These are phyloP conservation scores for Protomyctophum bolini DNA, from an alignment of 2,113 vertebrate genomes.

Conservation along the genomic window DNA sequence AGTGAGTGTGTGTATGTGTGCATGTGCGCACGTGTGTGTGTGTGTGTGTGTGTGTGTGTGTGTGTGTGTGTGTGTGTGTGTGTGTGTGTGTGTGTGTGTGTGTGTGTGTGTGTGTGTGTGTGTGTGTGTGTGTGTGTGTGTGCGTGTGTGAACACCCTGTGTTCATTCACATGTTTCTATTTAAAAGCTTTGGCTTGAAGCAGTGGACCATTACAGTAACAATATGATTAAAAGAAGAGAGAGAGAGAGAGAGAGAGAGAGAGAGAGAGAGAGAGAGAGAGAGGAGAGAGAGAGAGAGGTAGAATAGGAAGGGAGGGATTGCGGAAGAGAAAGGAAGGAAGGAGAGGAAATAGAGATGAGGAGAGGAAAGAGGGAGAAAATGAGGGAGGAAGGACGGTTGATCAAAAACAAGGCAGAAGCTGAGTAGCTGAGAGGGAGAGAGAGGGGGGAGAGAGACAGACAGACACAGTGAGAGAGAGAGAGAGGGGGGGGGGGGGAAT, in stretches of 20 bases:
- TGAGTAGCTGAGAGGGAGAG: slow-evolving; percentile 36
- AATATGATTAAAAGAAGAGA: slow-evolving; percentile 66
- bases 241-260: slow-evolving; percentile 14
- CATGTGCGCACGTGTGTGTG: neutral
- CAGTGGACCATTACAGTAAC: slow-evolving; percentile 63
- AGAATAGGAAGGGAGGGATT: neutral
- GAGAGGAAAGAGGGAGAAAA: slow-evolving; percentile 8
- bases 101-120: neutral
- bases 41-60: neutral
- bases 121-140: neutral
- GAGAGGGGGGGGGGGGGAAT: too few relatives aligned
- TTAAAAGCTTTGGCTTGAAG: slow-evolving; percentile 66
- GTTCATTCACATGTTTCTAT: slow-evolving; percentile 70
- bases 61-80: slow-evolving; percentile 14
- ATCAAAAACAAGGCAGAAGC: slow-evolving; percentile 37
- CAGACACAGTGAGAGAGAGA: neutral
- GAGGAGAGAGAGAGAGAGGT: slow-evolving; percentile 33
- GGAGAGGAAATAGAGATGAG: slow-evolving; percentile 12
- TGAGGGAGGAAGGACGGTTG: slow-evolving; percentile 37
- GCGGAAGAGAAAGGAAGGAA: slow-evolving; percentile 33
- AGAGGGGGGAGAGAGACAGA: slow-evolving; percentile 18
- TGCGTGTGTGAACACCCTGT: slow-evolving; percentile 47
- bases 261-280: slow-evolving; percentile 21
- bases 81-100: neutral
- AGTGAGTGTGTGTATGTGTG: slow-evolving; percentile 15